Conservation (phyloP, 92 coral and sea anemone species). For the Porites lobata region DNA sequence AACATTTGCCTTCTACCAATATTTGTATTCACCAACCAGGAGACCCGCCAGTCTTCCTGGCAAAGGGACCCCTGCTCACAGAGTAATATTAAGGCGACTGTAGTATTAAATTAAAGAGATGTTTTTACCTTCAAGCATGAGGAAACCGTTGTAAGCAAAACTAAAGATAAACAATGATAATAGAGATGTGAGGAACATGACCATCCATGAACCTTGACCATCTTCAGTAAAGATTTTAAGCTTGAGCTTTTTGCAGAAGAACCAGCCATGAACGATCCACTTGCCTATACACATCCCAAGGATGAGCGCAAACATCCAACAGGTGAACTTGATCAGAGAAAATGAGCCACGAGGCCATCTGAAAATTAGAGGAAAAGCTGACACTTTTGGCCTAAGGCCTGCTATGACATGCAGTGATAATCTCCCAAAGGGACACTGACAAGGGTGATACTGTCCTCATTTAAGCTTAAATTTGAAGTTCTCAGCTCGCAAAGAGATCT, state of each 20-base stretch:
- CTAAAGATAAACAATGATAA: constrained; percentile 83
- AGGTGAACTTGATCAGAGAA: constrained; percentile 76
- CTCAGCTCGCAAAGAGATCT: too few relatives aligned
- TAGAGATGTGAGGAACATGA: constrained; percentile 84
- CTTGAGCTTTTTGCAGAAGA: constrained; percentile 79
- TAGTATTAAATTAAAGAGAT: background rate
- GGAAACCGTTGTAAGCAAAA: constrained; percentile 81
- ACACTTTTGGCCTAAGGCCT: background rate
- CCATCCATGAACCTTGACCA: constrained; percentile 95
- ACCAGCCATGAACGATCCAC: constrained; percentile 80
- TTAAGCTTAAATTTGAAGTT: too few relatives aligned
- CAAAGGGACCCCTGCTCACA: too few relatives aligned
- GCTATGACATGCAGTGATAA: too few relatives aligned
- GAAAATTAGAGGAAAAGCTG: background rate
- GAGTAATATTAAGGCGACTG: background rate
- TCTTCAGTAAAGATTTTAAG: constrained; percentile 89
- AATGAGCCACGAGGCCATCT: constrained; percentile 88
- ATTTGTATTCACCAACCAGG: too few relatives aligned
- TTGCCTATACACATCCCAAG: constrained; percentile 81
- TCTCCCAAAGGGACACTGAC: too few relatives aligned
- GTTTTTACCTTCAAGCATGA: constrained; percentile 76
- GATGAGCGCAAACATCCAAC: constrained; percentile 79
- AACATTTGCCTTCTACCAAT: too few relatives aligned
- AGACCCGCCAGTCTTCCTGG: too few relatives aligned
- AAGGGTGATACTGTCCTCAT: too few relatives aligned